phyloP scores from a whole-genome alignment of 1,140 invertebrate species.

The Portunus trituberculatus region DNA sequence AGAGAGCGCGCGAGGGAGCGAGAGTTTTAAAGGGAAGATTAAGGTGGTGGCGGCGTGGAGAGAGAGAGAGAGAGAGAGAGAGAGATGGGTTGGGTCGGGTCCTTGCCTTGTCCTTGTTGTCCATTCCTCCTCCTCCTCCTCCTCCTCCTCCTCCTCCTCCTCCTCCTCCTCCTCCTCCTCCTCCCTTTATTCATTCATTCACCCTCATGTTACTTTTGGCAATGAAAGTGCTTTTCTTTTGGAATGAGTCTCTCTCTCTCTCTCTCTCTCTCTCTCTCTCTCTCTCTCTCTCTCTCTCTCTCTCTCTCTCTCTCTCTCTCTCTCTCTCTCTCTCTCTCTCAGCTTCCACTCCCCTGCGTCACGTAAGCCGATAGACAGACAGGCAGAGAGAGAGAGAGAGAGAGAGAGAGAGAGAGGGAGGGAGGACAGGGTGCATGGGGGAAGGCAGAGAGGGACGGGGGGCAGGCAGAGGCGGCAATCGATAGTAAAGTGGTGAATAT shows the following conservation, averaged over 20 bases:
- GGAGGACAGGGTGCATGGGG: too few species aligned
- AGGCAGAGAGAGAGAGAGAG: too few species aligned
- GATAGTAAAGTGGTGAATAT: constrained; percentile 12
- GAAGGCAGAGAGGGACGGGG: too few species aligned
- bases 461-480: background rate
- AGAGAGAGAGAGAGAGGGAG: too few species aligned
- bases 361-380: background rate
- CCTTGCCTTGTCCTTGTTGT: constrained; percentile 29
- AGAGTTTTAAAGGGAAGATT: too few species aligned
- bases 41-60: too few species aligned
- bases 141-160: background rate
- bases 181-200: too few species aligned
- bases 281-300: constrained; percentile 20
- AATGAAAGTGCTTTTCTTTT: background rate
- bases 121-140: background rate
- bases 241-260: background rate
- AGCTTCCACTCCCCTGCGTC: background rate
- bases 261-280: constrained; percentile 25
- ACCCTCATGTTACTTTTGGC: background rate
- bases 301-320: constrained; percentile 14
- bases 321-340: background rate
- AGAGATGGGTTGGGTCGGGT: too few species aligned
- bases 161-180: too few species aligned
- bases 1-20: too few species aligned
- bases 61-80: too few species aligned